These are phyloP conservation scores for Euzophera pinguis DNA, from an alignment of 2,888 invertebrate genomes.

Conservation along the genomic window DNA sequence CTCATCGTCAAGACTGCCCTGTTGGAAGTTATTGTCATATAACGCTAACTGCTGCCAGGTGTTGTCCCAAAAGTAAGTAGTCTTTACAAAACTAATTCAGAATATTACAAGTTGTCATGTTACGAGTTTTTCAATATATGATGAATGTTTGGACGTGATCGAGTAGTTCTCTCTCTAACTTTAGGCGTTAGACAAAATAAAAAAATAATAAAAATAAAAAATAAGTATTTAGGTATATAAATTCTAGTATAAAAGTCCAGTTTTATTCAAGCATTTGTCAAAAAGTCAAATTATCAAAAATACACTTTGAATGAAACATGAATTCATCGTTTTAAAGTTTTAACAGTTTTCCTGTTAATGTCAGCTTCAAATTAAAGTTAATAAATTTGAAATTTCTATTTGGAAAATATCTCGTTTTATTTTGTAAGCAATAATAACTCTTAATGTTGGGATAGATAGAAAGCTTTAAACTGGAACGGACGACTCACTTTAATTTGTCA, in stretches of 20 bases:
- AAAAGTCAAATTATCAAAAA: not conserved
- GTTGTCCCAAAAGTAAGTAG: conserved; percentile 89
- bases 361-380: not conserved
- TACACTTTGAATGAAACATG: not conserved
- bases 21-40: conserved; percentile 93
- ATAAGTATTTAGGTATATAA: too few relatives aligned
- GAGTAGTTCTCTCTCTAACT: too few relatives aligned
- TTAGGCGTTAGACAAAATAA: too few relatives aligned
- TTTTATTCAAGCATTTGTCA: too few relatives aligned
- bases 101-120: too few relatives aligned
- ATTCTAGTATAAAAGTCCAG: too few relatives aligned
- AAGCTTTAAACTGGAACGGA: not conserved
- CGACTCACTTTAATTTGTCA: not conserved
- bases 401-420: not conserved
- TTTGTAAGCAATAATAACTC: not conserved
- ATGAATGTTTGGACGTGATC: too few relatives aligned
- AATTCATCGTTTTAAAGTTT: not conserved
- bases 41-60: conserved; percentile 89
- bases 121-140: too few relatives aligned
- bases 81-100: too few relatives aligned
- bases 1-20: conserved; percentile 89
- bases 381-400: not conserved
- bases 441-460: too few relatives aligned
- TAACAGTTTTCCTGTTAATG: conserved; percentile 3
- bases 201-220: too few relatives aligned